phyloP scores from a whole-genome alignment of 2,797 vertebrate species.

The Cichlasoma orientale region DNA sequence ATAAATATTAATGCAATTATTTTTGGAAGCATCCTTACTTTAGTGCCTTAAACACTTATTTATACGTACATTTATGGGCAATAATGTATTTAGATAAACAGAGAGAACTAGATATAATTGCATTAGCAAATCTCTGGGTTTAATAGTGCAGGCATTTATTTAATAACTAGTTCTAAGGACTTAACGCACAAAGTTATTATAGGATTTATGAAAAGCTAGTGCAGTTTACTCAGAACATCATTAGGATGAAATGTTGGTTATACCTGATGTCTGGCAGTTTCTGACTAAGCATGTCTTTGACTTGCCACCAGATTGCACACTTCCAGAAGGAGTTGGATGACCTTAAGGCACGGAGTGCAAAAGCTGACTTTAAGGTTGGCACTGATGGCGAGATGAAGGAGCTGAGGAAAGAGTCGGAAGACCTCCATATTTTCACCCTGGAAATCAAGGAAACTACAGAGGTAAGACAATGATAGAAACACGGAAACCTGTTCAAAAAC shows the following conservation, averaged over 20 bases:
- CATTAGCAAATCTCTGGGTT: background rate
- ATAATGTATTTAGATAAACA: background rate
- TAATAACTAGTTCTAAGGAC: background rate
- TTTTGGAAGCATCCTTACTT: background rate
- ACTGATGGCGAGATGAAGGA: constrained; percentile 87
- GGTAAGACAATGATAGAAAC: constrained; percentile 69
- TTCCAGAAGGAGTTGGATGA: constrained; percentile 96
- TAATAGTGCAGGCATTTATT: background rate
- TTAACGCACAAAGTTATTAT: background rate
- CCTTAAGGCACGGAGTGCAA: constrained; percentile 85
- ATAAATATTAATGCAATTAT: background rate
- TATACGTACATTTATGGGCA: background rate
- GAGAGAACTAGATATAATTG: background rate
- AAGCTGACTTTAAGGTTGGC: constrained; percentile 88
- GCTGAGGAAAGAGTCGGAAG: constrained; percentile 85
- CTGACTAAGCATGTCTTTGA: background rate
- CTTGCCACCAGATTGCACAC: constrained; percentile 86
- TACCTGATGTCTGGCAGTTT: background rate
- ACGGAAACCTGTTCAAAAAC: background rate
- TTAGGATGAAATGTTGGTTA: background rate
- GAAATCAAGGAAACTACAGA: constrained; percentile 97
- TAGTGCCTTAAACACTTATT: no score
- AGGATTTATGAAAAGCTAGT: background rate
- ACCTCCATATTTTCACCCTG: constrained; percentile 88
- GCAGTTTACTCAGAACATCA: background rate